These are phyloP conservation scores for Chironomus tentans DNA, from an alignment of 2,888 invertebrate species.

Conservation along the genomic window DNA sequence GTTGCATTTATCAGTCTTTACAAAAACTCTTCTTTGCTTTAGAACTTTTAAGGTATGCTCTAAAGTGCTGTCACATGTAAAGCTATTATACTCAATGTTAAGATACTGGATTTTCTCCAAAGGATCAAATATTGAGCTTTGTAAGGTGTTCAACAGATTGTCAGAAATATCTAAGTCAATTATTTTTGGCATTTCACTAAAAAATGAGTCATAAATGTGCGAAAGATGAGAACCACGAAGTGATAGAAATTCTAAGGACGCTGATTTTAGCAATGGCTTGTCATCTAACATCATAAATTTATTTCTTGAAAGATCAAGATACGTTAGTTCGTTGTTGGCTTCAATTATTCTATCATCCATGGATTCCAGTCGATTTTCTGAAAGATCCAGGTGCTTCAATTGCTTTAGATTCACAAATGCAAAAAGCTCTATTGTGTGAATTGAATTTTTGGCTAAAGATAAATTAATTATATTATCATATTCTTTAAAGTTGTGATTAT, in stretches of 20 bases:
- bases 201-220: constrained; percentile 45
- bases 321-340: constrained; percentile 45
- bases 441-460: constrained; percentile 47
- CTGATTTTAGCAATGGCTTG: constrained; percentile 49
- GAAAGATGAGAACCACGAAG: constrained; percentile 52
- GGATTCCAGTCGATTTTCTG: constrained; percentile 52
- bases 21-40: constrained; percentile 32
- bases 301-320: constrained; percentile 53
- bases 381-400: constrained; percentile 49
- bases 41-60: constrained; percentile 33
- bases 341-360: constrained; percentile 47
- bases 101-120: constrained; percentile 43
- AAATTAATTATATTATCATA: constrained; percentile 35
- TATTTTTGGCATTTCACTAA: constrained; percentile 48
- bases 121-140: neutral
- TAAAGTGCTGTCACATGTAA: constrained; percentile 46
- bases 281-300: constrained; percentile 49
- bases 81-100: constrained; percentile 48
- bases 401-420: constrained; percentile 48
- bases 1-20: constrained; percentile 33
- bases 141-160: constrained; percentile 50
- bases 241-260: constrained; percentile 47
- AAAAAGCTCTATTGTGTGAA: constrained; percentile 53
- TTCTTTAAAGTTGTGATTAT: constrained; percentile 49
- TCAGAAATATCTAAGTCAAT: constrained; percentile 50